phyloP scores from a whole-genome alignment of 2,888 invertebrate species.

The Loripinus fragilis region DNA sequence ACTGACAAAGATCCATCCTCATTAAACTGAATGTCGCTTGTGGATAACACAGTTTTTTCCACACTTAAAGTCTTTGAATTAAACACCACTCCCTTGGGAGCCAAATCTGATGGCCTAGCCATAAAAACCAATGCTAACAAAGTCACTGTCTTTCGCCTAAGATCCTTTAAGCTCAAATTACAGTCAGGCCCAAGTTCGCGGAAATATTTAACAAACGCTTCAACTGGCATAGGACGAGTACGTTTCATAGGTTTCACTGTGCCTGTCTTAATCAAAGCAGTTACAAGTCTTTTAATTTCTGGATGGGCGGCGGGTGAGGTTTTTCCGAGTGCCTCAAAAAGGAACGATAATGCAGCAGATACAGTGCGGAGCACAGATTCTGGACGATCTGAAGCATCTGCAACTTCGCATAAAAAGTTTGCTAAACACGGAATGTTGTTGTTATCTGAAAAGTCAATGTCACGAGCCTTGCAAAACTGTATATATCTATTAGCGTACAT shows the following conservation, averaged over 20 bases:
- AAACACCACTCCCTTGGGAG: slow-evolving; percentile 20
- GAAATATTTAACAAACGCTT: slow-evolving; percentile 15
- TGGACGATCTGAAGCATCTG: slow-evolving; percentile 17
- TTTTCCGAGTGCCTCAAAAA: slow-evolving; percentile 20
- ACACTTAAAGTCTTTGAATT: background rate
- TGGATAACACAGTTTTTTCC: background rate
- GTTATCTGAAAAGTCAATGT: slow-evolving; percentile 3
- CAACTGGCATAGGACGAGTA: slow-evolving; percentile 20
- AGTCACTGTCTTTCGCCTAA: slow-evolving; percentile 18
- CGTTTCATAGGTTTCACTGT: slow-evolving; percentile 14
- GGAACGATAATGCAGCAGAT: background rate
- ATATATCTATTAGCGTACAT: slow-evolving; percentile 3
- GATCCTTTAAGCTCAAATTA: slow-evolving; percentile 10
- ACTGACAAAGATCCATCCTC: slow-evolving; percentile 28
- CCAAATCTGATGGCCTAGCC: slow-evolving; percentile 27
- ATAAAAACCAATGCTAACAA: slow-evolving; percentile 19
- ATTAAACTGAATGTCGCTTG: slow-evolving; percentile 12
- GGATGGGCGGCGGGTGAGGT: background rate
- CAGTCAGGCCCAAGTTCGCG: background rate
- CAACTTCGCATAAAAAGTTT: slow-evolving; percentile 5
- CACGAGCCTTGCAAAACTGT: background rate
- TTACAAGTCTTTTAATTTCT: slow-evolving; percentile 8
- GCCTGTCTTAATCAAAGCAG: slow-evolving; percentile 23
- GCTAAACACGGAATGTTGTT: background rate
- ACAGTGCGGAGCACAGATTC: slow-evolving; percentile 13